Conservation (phyloP, 2,113 vertebrate species). For the Gambusia affinis region DNA sequence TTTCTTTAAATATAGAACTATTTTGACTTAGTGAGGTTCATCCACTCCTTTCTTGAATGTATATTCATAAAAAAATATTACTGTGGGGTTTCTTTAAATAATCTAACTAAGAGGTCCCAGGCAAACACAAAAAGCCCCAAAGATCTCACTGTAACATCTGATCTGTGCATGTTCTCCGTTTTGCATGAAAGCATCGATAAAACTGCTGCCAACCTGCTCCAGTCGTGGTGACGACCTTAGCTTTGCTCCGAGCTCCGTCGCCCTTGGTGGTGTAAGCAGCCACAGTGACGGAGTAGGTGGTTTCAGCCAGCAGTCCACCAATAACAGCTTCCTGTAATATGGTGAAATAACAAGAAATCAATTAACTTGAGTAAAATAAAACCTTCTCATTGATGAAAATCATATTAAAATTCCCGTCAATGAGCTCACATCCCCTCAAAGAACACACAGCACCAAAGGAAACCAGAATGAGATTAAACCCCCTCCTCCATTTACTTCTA, state of each 20-base stretch:
- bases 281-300: conserved; percentile 93
- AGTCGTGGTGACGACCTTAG: conserved; percentile 92
- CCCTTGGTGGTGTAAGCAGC: conserved; percentile 98
- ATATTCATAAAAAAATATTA: neutral
- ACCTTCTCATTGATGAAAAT: conserved; percentile 5
- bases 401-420: conserved; percentile 29
- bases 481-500: conserved; percentile 30
- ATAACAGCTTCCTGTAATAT: conserved; percentile 89
- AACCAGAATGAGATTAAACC: conserved; percentile 27
- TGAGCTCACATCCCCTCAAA: conserved; percentile 44
- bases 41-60: too few relatives aligned
- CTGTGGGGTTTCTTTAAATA: too few relatives aligned
- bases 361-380: conserved; percentile 5
- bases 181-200: conserved; percentile 23
- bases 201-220: conserved; percentile 84
- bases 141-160: neutral
- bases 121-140: neutral
- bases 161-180: conserved; percentile 1
- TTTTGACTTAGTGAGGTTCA: neutral
- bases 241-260: conserved; percentile 95
- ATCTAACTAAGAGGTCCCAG: neutral
- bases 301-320: conserved; percentile 90
- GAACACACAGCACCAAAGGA: conserved; percentile 52
- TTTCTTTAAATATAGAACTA: neutral
- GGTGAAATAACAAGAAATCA: conserved; percentile 16